A percentile compares a stretch with the other conserved stretches of the same genome.
These are phyloP conservation scores for Anolis sagrei DNA, from an alignment of 2,113 vertebrate genomes.

Conservation along the genomic window DNA sequence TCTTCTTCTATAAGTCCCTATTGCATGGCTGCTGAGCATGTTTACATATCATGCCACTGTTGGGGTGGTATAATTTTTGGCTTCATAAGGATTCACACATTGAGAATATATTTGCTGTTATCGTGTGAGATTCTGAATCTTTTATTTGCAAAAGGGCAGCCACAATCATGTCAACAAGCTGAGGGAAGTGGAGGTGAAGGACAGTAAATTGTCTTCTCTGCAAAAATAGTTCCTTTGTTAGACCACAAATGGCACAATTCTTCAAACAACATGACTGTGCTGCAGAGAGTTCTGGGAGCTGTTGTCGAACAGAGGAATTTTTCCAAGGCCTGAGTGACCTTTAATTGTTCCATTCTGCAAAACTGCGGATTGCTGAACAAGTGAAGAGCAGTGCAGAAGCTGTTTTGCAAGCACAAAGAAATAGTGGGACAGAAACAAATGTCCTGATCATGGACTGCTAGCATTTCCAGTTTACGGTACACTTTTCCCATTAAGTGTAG, in stretches of 20 bases:
- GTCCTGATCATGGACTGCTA: background rate
- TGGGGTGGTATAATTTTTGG: background rate
- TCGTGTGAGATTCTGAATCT: background rate
- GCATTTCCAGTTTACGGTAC: background rate
- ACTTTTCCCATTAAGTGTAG: no score
- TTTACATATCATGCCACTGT: background rate
- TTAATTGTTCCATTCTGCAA: background rate
- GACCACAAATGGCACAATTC: background rate
- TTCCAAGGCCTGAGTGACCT: background rate
- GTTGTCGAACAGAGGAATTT: background rate
- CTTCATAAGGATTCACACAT: background rate
- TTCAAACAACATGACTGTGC: no score
- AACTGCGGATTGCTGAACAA: background rate
- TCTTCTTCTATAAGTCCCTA: background rate
- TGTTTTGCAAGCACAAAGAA: background rate
- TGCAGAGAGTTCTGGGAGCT: no score
- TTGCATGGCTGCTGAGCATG: background rate
- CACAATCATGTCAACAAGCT: background rate
- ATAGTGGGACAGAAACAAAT: background rate
- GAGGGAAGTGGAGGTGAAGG: no score
- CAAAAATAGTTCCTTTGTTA: no score
- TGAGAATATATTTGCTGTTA: background rate
- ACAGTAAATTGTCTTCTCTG: no score
- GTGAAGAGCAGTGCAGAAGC: background rate
- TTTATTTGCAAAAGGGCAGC: background rate